phyloP scores from a whole-genome alignment of 2,888 invertebrate species.

The Patella caerulea region DNA sequence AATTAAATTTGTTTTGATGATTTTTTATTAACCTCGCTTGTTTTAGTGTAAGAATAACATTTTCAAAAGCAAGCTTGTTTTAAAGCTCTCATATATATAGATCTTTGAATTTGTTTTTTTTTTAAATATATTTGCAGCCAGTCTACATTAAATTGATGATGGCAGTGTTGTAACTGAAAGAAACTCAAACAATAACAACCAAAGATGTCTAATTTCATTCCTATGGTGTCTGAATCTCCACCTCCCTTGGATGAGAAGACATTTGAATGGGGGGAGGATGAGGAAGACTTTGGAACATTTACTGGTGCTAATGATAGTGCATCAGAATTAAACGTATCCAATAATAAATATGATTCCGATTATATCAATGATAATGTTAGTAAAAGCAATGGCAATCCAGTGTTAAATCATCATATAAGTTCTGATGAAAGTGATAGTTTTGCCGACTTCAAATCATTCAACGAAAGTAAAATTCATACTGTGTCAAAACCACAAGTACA shows the following conservation, averaged over 20 bases:
- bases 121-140: no score
- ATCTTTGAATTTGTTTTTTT: no score
- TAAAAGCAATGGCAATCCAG: background rate
- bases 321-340: no score
- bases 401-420: constrained; percentile 8
- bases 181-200: background rate
- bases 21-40: no score
- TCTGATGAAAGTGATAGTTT: constrained; percentile 31
- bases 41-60: no score
- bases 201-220: constrained; percentile 59
- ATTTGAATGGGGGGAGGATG: constrained; percentile 45
- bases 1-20: no score
- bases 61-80: no score
- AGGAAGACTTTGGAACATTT: constrained; percentile 56
- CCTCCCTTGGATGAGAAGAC: constrained; percentile 56
- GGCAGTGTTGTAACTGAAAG: no score
- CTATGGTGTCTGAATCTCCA: constrained; percentile 62
- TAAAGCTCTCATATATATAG: no score
- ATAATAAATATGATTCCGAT: no score
- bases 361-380: no score
- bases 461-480: constrained; percentile 5
- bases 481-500: background rate
- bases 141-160: no score
- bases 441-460: constrained; percentile 33
- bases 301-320: constrained; percentile 35